These are phyloP conservation scores for Ifrita kowaldi DNA, from an alignment of 2,113 vertebrate genomes.

Conservation along the genomic window DNA sequence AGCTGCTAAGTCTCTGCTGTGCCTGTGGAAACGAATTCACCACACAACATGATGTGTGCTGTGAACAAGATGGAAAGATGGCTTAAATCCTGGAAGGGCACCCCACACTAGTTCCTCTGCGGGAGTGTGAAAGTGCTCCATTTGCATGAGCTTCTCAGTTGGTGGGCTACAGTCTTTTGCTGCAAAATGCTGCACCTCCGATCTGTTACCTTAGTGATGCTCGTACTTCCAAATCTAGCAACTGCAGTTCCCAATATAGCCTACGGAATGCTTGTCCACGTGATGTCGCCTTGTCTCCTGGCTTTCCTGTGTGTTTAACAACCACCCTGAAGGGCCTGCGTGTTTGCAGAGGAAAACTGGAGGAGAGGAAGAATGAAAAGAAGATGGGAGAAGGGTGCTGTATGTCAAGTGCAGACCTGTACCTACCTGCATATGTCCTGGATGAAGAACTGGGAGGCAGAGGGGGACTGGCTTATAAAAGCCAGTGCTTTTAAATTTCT, in stretches of 20 bases:
- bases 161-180: background rate
- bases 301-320: background rate
- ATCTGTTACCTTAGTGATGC: constrained; percentile 19
- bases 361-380: background rate
- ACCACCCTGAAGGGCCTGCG: background rate
- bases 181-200: background rate
- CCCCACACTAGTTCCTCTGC: background rate
- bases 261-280: background rate
- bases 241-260: background rate
- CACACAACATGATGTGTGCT: background rate
- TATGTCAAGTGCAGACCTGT: background rate
- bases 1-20: background rate
- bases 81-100: background rate
- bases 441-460: background rate
- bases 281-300: background rate
- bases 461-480: background rate
- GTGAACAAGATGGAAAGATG: background rate
- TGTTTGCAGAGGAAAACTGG: background rate
- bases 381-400: background rate
- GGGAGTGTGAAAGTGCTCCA: background rate
- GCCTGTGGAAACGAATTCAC: background rate
- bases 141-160: background rate
- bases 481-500: background rate
- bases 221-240: background rate
- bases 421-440: background rate